Evolutionary conservation across 2,797 vertebrate species (phyloP).

Genomic region (Sardinella longiceps): DNA sequence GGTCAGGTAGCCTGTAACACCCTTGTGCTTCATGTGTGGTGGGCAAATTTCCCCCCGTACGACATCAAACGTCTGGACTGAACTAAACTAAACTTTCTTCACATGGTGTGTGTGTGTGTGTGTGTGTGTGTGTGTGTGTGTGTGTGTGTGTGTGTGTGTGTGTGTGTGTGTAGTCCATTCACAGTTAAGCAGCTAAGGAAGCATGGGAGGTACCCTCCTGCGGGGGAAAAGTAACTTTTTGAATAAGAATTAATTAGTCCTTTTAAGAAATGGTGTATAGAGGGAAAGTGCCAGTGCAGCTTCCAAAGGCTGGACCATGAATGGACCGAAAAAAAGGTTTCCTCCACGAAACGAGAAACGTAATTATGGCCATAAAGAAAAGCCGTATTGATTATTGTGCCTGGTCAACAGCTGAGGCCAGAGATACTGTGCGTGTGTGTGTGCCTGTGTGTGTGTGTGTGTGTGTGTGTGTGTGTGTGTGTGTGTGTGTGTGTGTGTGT

Average conservation of each 20-base stretch:
- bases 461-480: conserved; percentile 7
- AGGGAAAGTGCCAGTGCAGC: neutral
- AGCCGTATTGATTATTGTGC: neutral
- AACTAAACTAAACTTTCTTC: neutral
- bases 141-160: too few relatives aligned
- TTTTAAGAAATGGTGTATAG: neutral
- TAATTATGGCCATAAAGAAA: conserved; percentile 15
- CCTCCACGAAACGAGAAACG: neutral
- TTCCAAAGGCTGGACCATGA: neutral
- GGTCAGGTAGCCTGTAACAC: too few relatives aligned
- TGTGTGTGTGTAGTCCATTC: neutral
- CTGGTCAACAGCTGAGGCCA: neutral
- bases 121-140: too few relatives aligned
- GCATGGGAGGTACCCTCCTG: neutral
- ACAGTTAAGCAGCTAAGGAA: neutral
- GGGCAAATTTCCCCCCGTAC: too few relatives aligned
- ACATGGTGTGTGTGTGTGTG: neutral
- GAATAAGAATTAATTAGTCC: neutral
- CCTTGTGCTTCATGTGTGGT: too few relatives aligned
- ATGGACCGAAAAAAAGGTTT: neutral
- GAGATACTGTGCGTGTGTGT: conserved; percentile 21
- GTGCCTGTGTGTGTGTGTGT: conserved; percentile 26
- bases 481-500: neutral
- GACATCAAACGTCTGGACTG: too few relatives aligned
- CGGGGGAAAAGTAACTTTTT: neutral